Evolutionary conservation across 2,797 vertebrate species (phyloP), one percentile per base, ranked within the genome.

Genomic region (Sardinella longiceps): DNA sequence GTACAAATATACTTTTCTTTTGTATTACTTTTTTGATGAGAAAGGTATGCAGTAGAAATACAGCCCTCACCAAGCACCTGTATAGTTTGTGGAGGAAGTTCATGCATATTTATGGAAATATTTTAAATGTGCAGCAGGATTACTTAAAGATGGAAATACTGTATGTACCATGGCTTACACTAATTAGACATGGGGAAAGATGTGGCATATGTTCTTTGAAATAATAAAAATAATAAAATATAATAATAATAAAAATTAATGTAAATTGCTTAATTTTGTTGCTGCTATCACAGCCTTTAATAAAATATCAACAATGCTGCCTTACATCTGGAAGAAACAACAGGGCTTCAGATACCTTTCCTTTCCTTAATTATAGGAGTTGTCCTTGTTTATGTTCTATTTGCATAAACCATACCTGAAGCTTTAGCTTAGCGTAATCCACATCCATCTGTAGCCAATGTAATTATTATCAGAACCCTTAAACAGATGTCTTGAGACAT

Each of bases 371-470:
- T 39, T 43, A 77, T 20, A 74, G 14, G 66, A 74, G 33, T 20
- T 23, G 43, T 43, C 33, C 18, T 37, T 70, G 18, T 77, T 43
- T 77, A 77, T 20, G 10, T 37, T 14, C 70, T 77, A 43, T 77
- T 77, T 77, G 37, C 70, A 77, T 77, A 43, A 77, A 77, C 33
- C 70, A 77, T 77, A 77, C 15, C 70, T 77, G 33, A 43, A 43
- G 70, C 33, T 23, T 77, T 43, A 43, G 70, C 70, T 43, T 14
- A 39, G 33, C 39, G 84, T 89, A 84, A 88, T 87, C 83, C 84
- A 77, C 81, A 77, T n/a, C 63, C 83, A 81, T 86, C 85, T 89
- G 88, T 85, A 81, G 81, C 84, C 82, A 85, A 89, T 88, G 82
- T 84, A 84, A 89, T 88, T 87, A 85, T 85, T 83, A 84, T 82